Percentiles rank a stretch among this genome's conserved stretches.
phyloP scores from a whole-genome alignment of 2,888 invertebrate species.

The Agriotes lineatus region DNA sequence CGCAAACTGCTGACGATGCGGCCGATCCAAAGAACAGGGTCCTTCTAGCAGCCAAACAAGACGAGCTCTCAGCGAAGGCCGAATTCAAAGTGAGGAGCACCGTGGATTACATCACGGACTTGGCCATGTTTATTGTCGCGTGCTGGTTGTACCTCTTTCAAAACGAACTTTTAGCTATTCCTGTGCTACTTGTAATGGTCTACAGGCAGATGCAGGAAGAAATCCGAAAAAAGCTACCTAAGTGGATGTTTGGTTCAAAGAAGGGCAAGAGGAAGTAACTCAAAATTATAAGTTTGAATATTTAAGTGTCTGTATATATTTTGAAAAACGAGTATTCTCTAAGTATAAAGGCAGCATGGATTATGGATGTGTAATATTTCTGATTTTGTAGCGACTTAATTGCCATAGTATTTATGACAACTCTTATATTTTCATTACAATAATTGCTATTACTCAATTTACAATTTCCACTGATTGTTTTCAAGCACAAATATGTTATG shows the following conservation, averaged over 20 bases:
- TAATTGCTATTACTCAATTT: no score
- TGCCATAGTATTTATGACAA: no score
- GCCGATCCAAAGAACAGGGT: conserved; percentile 12
- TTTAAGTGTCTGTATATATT: neutral
- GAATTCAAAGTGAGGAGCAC: conserved; percentile 77
- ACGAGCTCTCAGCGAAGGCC: conserved; percentile 73
- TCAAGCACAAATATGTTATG: no score
- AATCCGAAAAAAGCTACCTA: conserved; percentile 71
- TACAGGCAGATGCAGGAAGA: conserved; percentile 82
- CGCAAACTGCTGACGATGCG: conserved; percentile 58
- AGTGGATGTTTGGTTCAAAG: conserved; percentile 67
- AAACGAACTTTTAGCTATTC: conserved; percentile 84
- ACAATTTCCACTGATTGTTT: no score
- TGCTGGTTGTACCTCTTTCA: conserved; percentile 87
- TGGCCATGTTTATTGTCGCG: conserved; percentile 80
- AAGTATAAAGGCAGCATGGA: neutral
- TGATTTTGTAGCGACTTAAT: no score
- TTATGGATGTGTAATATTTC: neutral
- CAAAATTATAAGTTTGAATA: no score
- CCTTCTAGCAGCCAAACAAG: conserved; percentile 61
- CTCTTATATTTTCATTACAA: no score
- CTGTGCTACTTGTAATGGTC: conserved; percentile 80
- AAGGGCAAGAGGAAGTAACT: conserved; percentile 35
- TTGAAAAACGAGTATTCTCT: neutral
- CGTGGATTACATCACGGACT: conserved; percentile 80